Base-by-base conservation (phyloP, 2,113 vertebrate species). In the Tragelaphus scriptus region DNA sequence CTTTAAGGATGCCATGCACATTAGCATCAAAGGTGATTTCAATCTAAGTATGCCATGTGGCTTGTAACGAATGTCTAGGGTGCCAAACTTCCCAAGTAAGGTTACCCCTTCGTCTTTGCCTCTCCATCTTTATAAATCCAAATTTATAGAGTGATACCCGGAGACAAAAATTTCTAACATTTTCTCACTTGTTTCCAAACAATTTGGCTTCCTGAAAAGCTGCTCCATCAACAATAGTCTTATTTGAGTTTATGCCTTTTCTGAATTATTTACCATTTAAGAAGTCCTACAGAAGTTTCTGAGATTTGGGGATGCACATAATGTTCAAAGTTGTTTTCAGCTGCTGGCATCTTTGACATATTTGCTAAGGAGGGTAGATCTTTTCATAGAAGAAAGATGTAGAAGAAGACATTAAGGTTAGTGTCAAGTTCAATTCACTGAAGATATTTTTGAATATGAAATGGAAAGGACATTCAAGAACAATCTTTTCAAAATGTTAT, bases 281-380 rank as follows among this genome's bases (percentile, higher is more conserved):
- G 87, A 98, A 98, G 13, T 98, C 97, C 87, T 98, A 98, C 30
- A 99, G 97, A 63, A 99, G 98, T 6, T 99, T 99, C 98, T 99
- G 99, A 90, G 99, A 98, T 96, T 99, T 99, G 30, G 99, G 99
- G 95, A 99, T 99, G 30, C 98, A 98, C 0, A 99, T 99, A 84
- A 98, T 97, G 2, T 96, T 99, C 99, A 63, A 99, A 99, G 97
- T 99, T 99, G 21, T 99, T 99, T 51, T 99, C 99, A n/a, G 99
- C 98, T 59, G 98, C 98, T 96, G 98, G 97, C 97, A 98, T 98
- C 97, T 99, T 99, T 71, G 98, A 98, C 98, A 98, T 98, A 12
- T 93, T 98, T 96, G 9, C 98, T 99, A 63, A 14, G 55, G 15
- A 85, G 14, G 44, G 53, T 26, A 55, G 44, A 90, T 30, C 25